Evolutionary conservation across 2,113 vertebrate genomes (phyloP).

Genomic region (Dipodomys merriami): DNA sequence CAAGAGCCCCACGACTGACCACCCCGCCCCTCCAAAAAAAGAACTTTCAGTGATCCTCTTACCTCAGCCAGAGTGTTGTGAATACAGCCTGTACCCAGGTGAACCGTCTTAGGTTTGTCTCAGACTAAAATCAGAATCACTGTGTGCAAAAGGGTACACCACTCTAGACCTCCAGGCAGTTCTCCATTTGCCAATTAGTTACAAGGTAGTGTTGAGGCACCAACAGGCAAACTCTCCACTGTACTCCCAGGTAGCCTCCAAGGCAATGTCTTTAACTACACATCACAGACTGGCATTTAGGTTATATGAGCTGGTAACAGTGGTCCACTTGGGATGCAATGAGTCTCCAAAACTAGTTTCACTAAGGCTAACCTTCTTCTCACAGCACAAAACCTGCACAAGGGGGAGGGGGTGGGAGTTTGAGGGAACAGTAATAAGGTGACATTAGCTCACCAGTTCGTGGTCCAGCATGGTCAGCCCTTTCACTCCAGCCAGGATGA

Average conservation of each 20-base stretch:
- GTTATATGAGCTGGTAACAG: too few species aligned
- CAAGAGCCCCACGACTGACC: too few species aligned
- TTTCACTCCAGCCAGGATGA: conserved; percentile 96
- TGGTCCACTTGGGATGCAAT: too few species aligned
- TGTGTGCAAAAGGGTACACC: too few species aligned
- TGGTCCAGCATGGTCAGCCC: conserved; percentile 94
- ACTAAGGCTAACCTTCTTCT: background rate
- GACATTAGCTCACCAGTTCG: conserved; percentile 86
- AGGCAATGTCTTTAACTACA: background rate
- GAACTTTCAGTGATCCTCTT: background rate
- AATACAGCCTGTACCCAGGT: background rate
- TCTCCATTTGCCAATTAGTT: background rate
- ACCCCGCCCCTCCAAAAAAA: background rate
- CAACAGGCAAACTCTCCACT: background rate
- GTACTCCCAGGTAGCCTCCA: background rate
- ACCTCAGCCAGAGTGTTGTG: background rate
- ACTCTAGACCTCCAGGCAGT: background rate
- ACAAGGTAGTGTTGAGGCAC: background rate
- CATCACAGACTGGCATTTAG: background rate
- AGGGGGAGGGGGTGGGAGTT: background rate
- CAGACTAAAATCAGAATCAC: background rate
- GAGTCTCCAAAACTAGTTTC: too few species aligned
- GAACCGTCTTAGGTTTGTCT: background rate
- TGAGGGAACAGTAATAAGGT: too few species aligned
- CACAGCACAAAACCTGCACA: background rate